Evolutionary conservation across 2,888 invertebrate genomes (phyloP).

Genomic region (Calliopum simillimum): DNA sequence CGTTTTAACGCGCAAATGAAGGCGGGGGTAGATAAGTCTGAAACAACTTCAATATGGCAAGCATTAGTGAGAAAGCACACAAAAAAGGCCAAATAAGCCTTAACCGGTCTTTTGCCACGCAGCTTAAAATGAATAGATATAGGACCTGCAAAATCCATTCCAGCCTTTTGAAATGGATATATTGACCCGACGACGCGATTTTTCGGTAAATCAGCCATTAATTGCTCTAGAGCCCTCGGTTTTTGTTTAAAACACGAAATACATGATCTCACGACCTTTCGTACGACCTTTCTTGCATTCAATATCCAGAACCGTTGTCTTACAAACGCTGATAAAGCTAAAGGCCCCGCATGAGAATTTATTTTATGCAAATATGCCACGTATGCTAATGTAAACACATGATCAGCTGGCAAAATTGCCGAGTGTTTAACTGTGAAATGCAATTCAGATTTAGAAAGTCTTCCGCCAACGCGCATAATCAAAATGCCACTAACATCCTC

Average conservation of each 20-base stretch:
- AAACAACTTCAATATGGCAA: slow-evolving; percentile 42
- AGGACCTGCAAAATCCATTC: slow-evolving; percentile 38
- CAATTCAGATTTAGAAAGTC: slow-evolving; percentile 3
- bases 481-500: background rate
- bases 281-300: too few species aligned
- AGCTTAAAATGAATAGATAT: slow-evolving; percentile 22
- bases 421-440: background rate
- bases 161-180: background rate
- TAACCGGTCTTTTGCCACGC: slow-evolving; percentile 29
- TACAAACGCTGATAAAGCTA: background rate
- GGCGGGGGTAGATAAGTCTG: slow-evolving; percentile 31
- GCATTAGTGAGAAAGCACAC: slow-evolving; percentile 42
- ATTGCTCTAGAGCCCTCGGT: too few species aligned
- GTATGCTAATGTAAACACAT: background rate
- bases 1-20: slow-evolving; percentile 35
- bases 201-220: too few species aligned
- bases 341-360: background rate
- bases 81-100: slow-evolving; percentile 39
- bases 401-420: background rate
- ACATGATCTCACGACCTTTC: slow-evolving; percentile 3
- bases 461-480: background rate
- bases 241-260: slow-evolving; percentile 5
- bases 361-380: slow-evolving; percentile 3
- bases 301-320: background rate
- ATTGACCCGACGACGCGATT: too few species aligned